Conservation (phyloP, 2,888 invertebrate genomes). For the Agonopterix alstromeriana region DNA sequence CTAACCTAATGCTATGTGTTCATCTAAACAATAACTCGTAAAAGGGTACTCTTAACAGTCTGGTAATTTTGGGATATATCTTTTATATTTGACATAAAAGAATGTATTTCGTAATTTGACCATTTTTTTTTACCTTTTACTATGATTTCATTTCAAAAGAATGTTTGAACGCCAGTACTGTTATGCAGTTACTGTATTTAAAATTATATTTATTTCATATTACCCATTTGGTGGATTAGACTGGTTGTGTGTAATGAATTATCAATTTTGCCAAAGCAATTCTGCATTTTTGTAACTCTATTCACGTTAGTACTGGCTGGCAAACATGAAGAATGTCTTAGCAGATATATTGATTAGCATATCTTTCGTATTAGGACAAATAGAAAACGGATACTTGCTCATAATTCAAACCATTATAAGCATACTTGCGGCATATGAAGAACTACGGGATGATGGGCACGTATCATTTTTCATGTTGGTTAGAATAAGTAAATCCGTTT, state of each 20-base stretch:
- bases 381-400: constrained; percentile 59
- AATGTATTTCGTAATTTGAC: constrained; percentile 37
- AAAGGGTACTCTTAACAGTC: constrained; percentile 21
- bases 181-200: constrained; percentile 29
- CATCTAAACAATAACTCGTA: constrained; percentile 28
- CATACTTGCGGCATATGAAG: background rate
- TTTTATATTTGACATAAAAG: constrained; percentile 56
- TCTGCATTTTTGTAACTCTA: constrained; percentile 46
- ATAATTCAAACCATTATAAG: background rate
- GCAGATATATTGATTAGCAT: constrained; percentile 42
- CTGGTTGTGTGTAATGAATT: constrained; percentile 23
- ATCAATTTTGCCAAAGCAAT: constrained; percentile 61
- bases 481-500: constrained; percentile 56
- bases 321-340: constrained; percentile 32
- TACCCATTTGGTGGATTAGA: constrained; percentile 21
- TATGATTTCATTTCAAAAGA: constrained; percentile 23
- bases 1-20: constrained; percentile 35
- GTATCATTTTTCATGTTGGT: constrained; percentile 47
- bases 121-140: constrained; percentile 1
- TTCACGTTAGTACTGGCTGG: constrained; percentile 49
- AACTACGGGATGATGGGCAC: constrained; percentile 37
- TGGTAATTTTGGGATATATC: constrained; percentile 29
- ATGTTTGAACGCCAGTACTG: constrained; percentile 48
- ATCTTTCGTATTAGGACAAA: constrained; percentile 43
- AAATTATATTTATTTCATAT: constrained; percentile 40